Conservation (phyloP, 2,113 vertebrate genomes). For the Leiothrix lutea region DNA sequence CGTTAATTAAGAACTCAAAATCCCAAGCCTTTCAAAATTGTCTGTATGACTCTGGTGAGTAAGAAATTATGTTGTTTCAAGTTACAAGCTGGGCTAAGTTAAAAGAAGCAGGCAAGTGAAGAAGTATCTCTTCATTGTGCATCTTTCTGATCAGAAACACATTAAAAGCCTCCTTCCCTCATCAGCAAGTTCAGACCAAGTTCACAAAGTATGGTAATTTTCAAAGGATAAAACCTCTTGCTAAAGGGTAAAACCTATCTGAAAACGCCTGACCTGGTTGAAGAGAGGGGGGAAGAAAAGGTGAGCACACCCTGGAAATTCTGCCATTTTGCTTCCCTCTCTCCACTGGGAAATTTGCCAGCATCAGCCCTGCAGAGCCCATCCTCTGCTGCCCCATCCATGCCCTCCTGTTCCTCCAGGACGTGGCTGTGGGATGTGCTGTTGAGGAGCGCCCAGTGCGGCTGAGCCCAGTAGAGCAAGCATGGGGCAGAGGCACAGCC, state of each 20-base stretch:
- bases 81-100: neutral
- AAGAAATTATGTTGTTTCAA: neutral
- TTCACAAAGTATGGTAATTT: neutral
- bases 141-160: neutral
- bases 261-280: neutral
- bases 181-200: neutral
- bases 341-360: neutral
- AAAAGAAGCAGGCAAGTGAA: neutral
- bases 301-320: fast-evolving
- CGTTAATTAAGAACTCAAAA: neutral
- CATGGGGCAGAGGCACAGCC: fast-evolving
- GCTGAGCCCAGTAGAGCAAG: neutral
- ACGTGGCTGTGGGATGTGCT: fast-evolving
- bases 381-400: neutral
- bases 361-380: neutral
- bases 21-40: neutral
- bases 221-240: neutral
- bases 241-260: neutral
- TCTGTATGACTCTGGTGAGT: neutral
- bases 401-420: fast-evolving
- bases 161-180: neutral
- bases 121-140: neutral
- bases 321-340: neutral
- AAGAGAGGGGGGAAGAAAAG: neutral
- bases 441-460: fast-evolving